Evolutionary conservation across 1,140 invertebrate species (phyloP), one percentile per base, ranked within the genome.

Genomic region (Paraescarpia echinospica): DNA sequence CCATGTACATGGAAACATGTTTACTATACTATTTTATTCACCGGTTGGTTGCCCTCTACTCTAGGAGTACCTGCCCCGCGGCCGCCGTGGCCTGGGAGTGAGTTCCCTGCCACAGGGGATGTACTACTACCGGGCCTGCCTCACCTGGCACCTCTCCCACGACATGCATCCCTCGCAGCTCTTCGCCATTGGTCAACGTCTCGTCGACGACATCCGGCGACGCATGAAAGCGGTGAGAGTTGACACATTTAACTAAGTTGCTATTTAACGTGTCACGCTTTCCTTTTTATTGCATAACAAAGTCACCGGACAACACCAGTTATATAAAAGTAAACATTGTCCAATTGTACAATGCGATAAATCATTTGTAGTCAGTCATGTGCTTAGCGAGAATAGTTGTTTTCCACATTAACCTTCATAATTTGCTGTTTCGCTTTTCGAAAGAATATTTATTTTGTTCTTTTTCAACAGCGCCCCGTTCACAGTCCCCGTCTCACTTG

Each of bases 91-190:
- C n/a, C 33, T 90, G 34, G 35, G 89, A 1, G 35, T 90, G 18
- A 33, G 89, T 12, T 34, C 34, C 6, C 89, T 90, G 33, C 33
- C 89, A 12, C 34, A 35, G 33, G 89, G 89, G 18, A n/a, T 34
- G 33, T 12, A 90, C 4, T 90, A 34, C 89, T 90, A 90, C 35
- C 33, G 35, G 35, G 89, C 89, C 6, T 90, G 89, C 27, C 89
- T 90, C 35, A 90, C 33, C 9, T 90, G 89, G 89, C 35, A 90
- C n/a, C 35, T 90, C 34, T 90, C 89, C 35, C 33, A 90, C 89
- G 89, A 90, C 35, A 5, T 90, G 9, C 27, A 12, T 34, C 89
- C 89, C 8, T 35, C 33, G 4, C 34, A 90, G 18, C 89, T 90
- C 35, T 35, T 34, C 89, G 35, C 33, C 89, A 90, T 90, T 18